A percentile compares a stretch with the other conserved stretches of the same genome.
These are phyloP conservation scores for Drosophila ananassae DNA, from an alignment of 1,140 invertebrate species.

Conservation along the genomic window DNA sequence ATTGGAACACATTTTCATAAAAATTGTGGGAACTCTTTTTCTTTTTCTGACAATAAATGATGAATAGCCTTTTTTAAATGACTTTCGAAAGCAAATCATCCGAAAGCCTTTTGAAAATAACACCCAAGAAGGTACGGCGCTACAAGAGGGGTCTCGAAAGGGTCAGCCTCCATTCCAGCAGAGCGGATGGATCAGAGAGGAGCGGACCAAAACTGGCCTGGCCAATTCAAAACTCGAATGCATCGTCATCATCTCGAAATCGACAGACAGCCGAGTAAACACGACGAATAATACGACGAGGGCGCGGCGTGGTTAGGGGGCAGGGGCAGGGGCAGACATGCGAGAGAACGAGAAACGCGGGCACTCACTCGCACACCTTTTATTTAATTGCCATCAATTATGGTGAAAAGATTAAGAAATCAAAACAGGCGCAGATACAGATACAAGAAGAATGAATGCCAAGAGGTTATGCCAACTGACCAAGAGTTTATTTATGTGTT, in stretches of 20 bases:
- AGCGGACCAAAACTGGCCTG: slow-evolving; percentile 37
- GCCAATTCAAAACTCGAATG: slow-evolving; percentile 53
- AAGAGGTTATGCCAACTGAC: slow-evolving; percentile 40
- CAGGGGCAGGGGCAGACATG: background rate
- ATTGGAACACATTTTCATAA: too few relatives aligned
- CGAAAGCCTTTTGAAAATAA: background rate
- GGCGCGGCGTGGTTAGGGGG: background rate
- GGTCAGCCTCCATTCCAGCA: slow-evolving; percentile 31
- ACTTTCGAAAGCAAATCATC: background rate
- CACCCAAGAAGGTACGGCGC: background rate
- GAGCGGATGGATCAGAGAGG: slow-evolving; percentile 29
- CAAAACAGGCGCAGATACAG: slow-evolving; percentile 74
- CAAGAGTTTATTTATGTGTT: background rate
- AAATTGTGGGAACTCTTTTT: too few relatives aligned
- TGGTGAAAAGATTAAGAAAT: slow-evolving; percentile 83
- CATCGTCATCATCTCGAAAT: slow-evolving; percentile 37
- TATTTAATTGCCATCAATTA: slow-evolving; percentile 82
- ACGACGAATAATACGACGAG: slow-evolving; percentile 14
- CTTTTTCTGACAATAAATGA: too few relatives aligned
- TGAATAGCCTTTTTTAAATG: background rate
- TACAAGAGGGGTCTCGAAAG: slow-evolving; percentile 28
- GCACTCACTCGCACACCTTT: slow-evolving; percentile 79
- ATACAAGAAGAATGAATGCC: slow-evolving; percentile 66
- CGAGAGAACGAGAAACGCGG: slow-evolving; percentile 17
- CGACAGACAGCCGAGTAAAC: slow-evolving; percentile 36